Evolutionary conservation across 2,797 vertebrate genomes (phyloP).

Genomic region (Ptychobarbus kaznakovi): DNA sequence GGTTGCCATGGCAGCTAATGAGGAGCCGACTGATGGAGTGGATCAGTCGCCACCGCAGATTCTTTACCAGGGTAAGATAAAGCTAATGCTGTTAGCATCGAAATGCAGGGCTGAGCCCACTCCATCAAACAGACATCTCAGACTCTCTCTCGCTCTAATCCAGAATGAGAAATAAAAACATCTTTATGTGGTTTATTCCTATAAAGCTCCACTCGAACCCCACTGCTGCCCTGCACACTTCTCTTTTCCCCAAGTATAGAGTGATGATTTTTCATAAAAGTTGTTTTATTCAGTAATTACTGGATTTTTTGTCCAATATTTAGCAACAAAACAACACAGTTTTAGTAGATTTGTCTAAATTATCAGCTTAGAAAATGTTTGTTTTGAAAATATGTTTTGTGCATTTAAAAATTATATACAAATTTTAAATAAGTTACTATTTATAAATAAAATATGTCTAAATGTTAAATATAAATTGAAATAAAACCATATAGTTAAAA

Average conservation of each 20-base stretch:
- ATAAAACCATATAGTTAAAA: too few species aligned
- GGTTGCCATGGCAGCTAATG: constrained; percentile 70
- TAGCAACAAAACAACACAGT: neutral
- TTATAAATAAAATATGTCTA: too few species aligned
- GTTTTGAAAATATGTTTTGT: too few species aligned
- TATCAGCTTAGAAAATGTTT: neutral
- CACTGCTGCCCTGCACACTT: constrained; percentile 13
- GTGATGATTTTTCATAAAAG: neutral
- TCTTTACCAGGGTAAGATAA: constrained; percentile 74
- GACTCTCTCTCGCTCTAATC: constrained; percentile 48
- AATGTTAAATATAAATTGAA: too few species aligned
- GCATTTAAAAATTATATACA: too few species aligned
- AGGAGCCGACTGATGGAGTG: constrained; percentile 72
- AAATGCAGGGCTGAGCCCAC: constrained; percentile 25
- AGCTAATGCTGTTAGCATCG: constrained; percentile 48
- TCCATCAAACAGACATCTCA: constrained; percentile 53
- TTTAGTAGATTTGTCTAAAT: neutral
- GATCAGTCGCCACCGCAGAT: constrained; percentile 61
- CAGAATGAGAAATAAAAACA: constrained; percentile 28
- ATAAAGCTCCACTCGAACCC: neutral
- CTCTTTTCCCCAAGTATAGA: neutral
- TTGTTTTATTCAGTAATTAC: neutral
- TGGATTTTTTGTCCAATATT: neutral
- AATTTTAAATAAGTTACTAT: too few species aligned
- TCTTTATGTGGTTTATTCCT: constrained; percentile 15